Base-by-base conservation (phyloP, 2,113 vertebrate species). In the Psilopogon haemacephalus region DNA sequence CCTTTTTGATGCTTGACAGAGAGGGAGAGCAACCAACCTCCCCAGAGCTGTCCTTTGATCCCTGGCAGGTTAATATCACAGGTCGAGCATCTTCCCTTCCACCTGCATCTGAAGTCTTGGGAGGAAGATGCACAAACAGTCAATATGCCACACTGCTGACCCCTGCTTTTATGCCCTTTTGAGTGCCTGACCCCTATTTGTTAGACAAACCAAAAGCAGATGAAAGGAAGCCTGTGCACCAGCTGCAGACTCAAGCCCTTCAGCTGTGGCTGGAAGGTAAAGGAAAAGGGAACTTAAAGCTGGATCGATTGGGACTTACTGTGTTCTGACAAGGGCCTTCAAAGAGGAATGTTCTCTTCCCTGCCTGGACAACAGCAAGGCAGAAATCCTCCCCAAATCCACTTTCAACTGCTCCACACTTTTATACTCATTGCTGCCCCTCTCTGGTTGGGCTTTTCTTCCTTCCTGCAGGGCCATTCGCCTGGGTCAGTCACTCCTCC, bases 321-420 rank as follows among this genome's bases (percentile, higher is more conserved):
- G 67, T 42, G 40, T 80, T 93, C 76, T 83, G 64, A 85, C 86
- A 94, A 84, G 72, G 62, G 82, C 79, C 60, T 94, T 95, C 78
- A 91, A 92, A 95, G 60, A 92, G 60, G 80, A 87, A 74, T 48
- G 62, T 73, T 55, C 84, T 72, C 50, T 89, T 83, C 62, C 86
- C 80, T 73, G 55, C 28, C 65, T 82, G 44, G 48, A 64, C 94
- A 89, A 87, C 0, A 73, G 84, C 1, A 1, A 84, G 71, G 62
- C 58, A 92, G 1, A 84, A 84, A 75, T 83, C 89, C 72, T 60
- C 72, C 54, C 63, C 84, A 92, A 94, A 73, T 2, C 35, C 44
- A 37, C 75, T 79, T 81, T n/a, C 81, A 84, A 58, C 65, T 64
- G 48, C 89, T 62, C 32, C 76, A 28, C 33, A 44, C 28, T 63